Conservation (phyloP, 2,888 invertebrate species). For the Ornithoptera alexandrae region DNA sequence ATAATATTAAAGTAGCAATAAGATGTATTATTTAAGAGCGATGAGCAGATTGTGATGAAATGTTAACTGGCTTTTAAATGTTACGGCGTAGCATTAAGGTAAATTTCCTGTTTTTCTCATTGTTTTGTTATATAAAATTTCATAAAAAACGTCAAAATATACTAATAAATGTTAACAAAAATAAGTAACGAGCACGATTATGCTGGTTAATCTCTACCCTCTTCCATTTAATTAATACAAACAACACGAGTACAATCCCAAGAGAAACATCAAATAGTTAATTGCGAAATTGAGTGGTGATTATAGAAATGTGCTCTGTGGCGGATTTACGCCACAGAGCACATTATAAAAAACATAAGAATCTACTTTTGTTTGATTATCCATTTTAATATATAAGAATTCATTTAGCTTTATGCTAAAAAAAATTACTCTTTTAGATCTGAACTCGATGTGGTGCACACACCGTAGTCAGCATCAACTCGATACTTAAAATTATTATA, state of each 20-base stretch:
- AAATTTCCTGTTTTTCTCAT: not conserved
- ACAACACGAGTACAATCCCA: not conserved
- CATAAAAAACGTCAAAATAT: not conserved
- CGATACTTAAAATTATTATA: too few relatives aligned
- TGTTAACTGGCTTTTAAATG: too few relatives aligned
- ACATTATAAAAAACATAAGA: not conserved
- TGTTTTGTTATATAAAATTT: not conserved
- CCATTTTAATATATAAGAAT: not conserved
- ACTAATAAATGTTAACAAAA: not conserved
- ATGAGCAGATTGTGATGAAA: too few relatives aligned
- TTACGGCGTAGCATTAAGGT: not conserved
- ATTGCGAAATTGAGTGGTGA: conserved; percentile 2
- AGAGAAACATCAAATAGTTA: not conserved
- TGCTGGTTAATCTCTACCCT: not conserved
- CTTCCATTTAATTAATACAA: not conserved
- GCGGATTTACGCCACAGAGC: too few relatives aligned
- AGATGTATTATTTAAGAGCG: too few relatives aligned
- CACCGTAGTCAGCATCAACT: too few relatives aligned
- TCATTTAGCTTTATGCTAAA: not conserved
- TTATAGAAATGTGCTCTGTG: not conserved
- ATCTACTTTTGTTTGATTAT: not conserved
- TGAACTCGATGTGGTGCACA: too few relatives aligned
- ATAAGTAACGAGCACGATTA: not conserved
- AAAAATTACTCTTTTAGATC: not conserved
- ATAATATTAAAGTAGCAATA: too few relatives aligned